A percentile compares a stretch with the other conserved stretches of the same genome.
phyloP scores from a whole-genome alignment of 2,797 vertebrate genomes.

The Allobates femoralis region DNA sequence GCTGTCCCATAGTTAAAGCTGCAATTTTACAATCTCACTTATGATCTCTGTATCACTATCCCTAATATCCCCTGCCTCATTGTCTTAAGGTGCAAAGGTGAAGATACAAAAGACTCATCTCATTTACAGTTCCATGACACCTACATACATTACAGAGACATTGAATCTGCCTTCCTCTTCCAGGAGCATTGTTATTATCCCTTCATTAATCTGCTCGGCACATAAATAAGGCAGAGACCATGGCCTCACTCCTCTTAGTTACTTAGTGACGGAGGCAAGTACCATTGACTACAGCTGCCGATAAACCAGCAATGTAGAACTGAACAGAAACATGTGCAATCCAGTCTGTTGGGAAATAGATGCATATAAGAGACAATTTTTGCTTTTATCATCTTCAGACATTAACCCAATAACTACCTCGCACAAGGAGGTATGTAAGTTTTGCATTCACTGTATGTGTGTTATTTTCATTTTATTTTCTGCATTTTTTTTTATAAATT shows the following conservation, averaged over 20 bases:
- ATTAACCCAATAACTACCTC: neutral
- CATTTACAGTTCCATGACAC: slow-evolving; percentile 35
- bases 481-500: too few species aligned
- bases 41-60: neutral
- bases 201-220: slow-evolving; percentile 41
- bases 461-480: too few species aligned
- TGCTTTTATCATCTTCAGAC: neutral
- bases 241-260: slow-evolving; percentile 71
- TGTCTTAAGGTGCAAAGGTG: neutral
- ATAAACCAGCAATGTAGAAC: slow-evolving; percentile 59
- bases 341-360: slow-evolving; percentile 65
- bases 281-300: slow-evolving; percentile 54
- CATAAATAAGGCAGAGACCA: slow-evolving; percentile 49
- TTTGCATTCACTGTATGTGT: neutral
- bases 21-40: neutral
- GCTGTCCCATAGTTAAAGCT: neutral
- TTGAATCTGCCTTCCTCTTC: neutral
- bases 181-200: slow-evolving; percentile 21
- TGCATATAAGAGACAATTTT: slow-evolving; percentile 55
- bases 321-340: slow-evolving; percentile 66
- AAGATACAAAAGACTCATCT: slow-evolving; percentile 1
- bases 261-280: slow-evolving; percentile 73
- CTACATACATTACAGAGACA: slow-evolving; percentile 26
- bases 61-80: neutral
- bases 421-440: neutral